Percentiles rank a stretch among this genome's conserved stretches.
Evolutionary conservation across 30 jellyfish, hydroid and myxozoan genomes (phyloP).

Genomic region (Cassiopea xamachana): DNA sequence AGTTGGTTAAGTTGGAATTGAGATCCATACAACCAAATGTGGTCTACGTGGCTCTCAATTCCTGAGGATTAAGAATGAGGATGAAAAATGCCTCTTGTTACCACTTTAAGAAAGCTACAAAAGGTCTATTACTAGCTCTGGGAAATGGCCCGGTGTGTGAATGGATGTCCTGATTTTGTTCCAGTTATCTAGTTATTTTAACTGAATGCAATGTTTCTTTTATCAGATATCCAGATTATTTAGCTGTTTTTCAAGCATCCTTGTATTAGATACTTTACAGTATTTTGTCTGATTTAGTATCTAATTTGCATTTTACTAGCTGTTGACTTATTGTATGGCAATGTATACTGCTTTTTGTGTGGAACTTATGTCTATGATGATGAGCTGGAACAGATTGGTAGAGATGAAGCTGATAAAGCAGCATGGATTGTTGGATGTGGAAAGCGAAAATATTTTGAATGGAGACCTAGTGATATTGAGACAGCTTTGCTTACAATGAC

Average conservation of each 20-base stretch:
- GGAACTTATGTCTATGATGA: conserved; percentile 86
- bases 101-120: too few relatives aligned
- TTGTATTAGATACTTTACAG: background rate
- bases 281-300: background rate
- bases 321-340: conserved; percentile 87
- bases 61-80: too few relatives aligned
- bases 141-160: too few relatives aligned
- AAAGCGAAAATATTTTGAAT: conserved; percentile 77
- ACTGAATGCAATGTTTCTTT: too few relatives aligned
- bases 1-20: too few relatives aligned
- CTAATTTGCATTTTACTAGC: conserved; percentile 26
- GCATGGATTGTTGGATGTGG: conserved; percentile 78
- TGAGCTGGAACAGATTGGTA: conserved; percentile 79
- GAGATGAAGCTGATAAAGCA: conserved; percentile 83
- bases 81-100: too few relatives aligned
- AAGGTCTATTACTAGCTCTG: too few relatives aligned
- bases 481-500: conserved; percentile 67
- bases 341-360: conserved; percentile 81
- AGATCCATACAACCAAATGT: too few relatives aligned
- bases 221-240: too few relatives aligned
- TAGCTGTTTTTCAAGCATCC: background rate
- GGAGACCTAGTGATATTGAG: conserved; percentile 88
- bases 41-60: too few relatives aligned
- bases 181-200: too few relatives aligned
- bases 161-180: too few relatives aligned